Evolutionary conservation across 2,113 vertebrate genomes (phyloP).

Genomic region (Daubentonia madagascariensis): DNA sequence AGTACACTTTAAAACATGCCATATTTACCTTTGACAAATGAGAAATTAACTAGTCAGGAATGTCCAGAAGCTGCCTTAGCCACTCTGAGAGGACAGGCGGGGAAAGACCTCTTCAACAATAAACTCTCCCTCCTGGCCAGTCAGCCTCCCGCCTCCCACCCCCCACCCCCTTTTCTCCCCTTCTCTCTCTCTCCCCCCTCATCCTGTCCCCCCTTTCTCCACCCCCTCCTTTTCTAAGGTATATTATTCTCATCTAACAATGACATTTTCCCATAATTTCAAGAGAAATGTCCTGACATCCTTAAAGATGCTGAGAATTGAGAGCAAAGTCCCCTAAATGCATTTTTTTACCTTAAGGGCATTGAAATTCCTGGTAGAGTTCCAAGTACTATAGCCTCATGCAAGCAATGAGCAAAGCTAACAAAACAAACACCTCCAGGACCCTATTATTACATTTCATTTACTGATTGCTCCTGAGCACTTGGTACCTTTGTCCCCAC

Average conservation of each 20-base stretch:
- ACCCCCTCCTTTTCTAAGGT: neutral
- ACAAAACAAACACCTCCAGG: neutral
- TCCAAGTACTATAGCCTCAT: neutral
- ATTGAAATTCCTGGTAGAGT: neutral
- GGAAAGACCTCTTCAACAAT: neutral
- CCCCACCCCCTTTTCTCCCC: accelerated
- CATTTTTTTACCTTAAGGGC: constrained; percentile 5
- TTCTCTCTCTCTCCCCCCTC: accelerated
- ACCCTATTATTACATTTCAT: neutral
- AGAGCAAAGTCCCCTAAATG: neutral
- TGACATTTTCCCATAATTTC: neutral
- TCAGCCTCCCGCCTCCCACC: neutral
- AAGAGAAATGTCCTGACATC: neutral
- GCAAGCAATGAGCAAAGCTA: neutral
- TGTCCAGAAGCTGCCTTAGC: neutral
- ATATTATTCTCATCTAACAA: neutral
- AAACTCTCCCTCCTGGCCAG: accelerated
- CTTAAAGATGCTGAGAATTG: neutral
- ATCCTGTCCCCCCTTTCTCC: accelerated
- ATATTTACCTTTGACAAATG: neutral
- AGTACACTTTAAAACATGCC: neutral
- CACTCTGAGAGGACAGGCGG: neutral
- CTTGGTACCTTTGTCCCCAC: neutral
- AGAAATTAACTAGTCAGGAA: neutral
- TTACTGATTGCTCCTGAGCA: neutral